Conservation (phyloP, 2,797 vertebrate species). For the Serranus cabrilla region DNA sequence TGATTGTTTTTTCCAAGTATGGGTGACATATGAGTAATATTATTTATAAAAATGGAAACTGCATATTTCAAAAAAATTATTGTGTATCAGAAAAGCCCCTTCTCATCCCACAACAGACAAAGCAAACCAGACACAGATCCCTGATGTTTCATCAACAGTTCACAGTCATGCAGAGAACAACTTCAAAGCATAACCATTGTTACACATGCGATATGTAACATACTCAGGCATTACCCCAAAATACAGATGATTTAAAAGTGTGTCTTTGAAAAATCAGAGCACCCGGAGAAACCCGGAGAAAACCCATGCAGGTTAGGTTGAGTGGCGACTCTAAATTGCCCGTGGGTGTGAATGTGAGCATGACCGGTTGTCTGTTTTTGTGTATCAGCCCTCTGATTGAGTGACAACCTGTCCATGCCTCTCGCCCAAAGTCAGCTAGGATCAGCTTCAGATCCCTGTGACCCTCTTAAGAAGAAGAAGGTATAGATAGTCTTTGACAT, state of each 20-base stretch:
- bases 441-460: not conserved
- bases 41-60: no score
- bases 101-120: slow-evolving; percentile 15
- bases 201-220: slow-evolving; percentile 54
- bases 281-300: not conserved
- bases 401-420: not conserved
- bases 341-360: not conserved
- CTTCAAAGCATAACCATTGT: slow-evolving; percentile 5
- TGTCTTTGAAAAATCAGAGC: not conserved
- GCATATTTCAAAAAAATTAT: not conserved
- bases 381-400: slow-evolving; percentile 2
- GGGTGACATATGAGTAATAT: not conserved
- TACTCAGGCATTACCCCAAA: slow-evolving; percentile 17
- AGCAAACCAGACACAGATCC: slow-evolving; percentile 24
- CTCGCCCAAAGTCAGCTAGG: not conserved
- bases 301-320: slow-evolving; percentile 7
- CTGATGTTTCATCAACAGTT: not conserved
- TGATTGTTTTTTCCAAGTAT: not conserved
- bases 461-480: not conserved
- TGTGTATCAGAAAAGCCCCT: not conserved
- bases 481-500: no score
- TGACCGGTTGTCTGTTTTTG: not conserved
- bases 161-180: slow-evolving; percentile 50
- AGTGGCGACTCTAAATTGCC: not conserved
- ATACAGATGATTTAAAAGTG: not conserved